Evolutionary conservation across 2,888 invertebrate species (phyloP), one percentile per base, ranked within the genome.

Genomic region (Noctuana brunneofusca): DNA sequence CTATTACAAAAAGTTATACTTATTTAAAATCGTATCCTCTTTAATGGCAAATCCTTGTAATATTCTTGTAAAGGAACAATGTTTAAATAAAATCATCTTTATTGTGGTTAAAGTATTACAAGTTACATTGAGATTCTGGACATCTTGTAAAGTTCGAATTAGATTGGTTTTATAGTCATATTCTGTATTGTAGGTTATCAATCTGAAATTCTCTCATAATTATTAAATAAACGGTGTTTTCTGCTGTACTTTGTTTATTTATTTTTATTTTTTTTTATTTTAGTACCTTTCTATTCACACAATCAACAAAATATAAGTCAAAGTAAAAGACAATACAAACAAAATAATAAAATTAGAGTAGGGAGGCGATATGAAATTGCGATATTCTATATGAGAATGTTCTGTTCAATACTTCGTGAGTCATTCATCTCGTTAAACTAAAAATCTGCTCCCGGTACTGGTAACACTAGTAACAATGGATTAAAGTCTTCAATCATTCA

Each of bases 161-260:
- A 91, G 90, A 88, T 89, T 90, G 87, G 84, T 90, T 91, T 89
- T 89, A 88, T 89, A 91, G 87, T 87, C 83, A 87, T 89, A 92
- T 89, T 92, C 89, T 87, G 89, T 92, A 91, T 62, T 75, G 92
- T 92, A 92, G 91, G 89, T 90, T 92, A 90, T 89, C 89, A 87
- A 92, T 92, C 91, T 91, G 92, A 91, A 89, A 89, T 92, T 92
- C 90, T 92, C 92, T 92, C 89, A 91, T 92, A 92, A 92, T 90
- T 90, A 91, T 92, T 89, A 92, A 92, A 92, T 92, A 92, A 92
- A 92, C 92, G 90, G 92, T 92, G 92, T 92, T 92, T 92, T 92
- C 92, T 92, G 92, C 92, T 91, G 91, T 90, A 86, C 65, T 46
- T 64, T 66, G 63, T 69, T 78, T 77, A 65, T 46, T 64, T 66